A percentile compares a stretch with the other conserved stretches of the same genome.
Evolutionary conservation across 2,797 vertebrate genomes (phyloP).

Genomic region (Gymnocypris eckloni): DNA sequence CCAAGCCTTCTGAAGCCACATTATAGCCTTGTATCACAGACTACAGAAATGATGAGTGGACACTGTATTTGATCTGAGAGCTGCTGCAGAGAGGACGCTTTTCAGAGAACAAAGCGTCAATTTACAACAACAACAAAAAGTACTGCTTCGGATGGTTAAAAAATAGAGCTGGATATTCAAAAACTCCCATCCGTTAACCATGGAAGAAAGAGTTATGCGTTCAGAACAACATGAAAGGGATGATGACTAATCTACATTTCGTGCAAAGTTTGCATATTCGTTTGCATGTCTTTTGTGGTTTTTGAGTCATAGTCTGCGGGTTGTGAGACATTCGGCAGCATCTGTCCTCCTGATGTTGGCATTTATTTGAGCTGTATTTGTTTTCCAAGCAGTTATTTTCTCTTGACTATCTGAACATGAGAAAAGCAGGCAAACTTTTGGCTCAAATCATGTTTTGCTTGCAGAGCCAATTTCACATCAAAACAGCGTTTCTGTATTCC

Average conservation of each 20-base stretch:
- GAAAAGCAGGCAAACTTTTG: conserved; percentile 12
- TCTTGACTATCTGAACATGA: conserved; percentile 1
- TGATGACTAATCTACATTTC: not conserved
- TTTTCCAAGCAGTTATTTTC: not conserved
- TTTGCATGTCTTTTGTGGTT: not conserved
- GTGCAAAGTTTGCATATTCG: not conserved
- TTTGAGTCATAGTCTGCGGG: not conserved
- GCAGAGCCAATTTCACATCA: conserved; percentile 2
- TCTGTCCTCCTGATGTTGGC: conserved; percentile 14
- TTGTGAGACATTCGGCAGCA: not conserved
- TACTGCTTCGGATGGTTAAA: not conserved
- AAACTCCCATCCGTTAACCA: not conserved
- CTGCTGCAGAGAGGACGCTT: not conserved
- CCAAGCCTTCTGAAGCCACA: not conserved
- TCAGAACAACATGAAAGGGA: not conserved
- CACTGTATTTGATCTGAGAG: not conserved
- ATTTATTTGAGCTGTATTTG: not conserved
- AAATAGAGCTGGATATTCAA: not conserved
- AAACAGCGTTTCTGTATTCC: not conserved
- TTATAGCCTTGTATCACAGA: not conserved
- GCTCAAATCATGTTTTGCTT: not conserved
- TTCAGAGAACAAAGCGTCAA: not conserved
- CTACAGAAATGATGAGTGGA: not conserved
- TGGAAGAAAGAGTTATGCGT: not conserved
- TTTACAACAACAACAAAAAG: not conserved